phyloP scores from a whole-genome alignment of 2,888 invertebrate genomes.

The Tiliacea aurago region DNA sequence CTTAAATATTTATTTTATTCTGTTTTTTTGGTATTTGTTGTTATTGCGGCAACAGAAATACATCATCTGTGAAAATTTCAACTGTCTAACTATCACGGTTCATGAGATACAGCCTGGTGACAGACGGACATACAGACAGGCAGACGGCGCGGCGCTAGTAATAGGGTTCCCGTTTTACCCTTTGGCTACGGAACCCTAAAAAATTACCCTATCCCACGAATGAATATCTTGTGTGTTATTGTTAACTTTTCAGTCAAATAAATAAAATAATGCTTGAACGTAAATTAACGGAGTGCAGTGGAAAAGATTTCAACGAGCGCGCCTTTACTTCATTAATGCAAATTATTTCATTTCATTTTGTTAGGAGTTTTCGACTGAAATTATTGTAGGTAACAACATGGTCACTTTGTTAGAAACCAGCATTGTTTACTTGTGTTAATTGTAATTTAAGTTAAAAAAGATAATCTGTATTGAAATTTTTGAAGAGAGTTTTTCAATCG shows the following conservation, averaged over 20 bases:
- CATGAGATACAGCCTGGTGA: too few relatives aligned
- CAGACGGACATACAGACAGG: too few relatives aligned
- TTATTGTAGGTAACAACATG: background rate
- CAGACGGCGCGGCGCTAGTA: too few relatives aligned
- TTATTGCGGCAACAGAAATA: too few relatives aligned
- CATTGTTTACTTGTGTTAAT: background rate
- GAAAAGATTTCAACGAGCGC: constrained; percentile 75
- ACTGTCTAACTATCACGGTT: too few relatives aligned
- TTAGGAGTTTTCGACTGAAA: background rate
- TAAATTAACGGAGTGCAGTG: constrained; percentile 52
- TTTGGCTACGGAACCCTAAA: too few relatives aligned
- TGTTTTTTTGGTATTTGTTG: too few relatives aligned
- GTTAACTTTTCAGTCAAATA: background rate
- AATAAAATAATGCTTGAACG: background rate
- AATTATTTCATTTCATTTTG: background rate
- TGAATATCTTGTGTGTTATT: too few relatives aligned
- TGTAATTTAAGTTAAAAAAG: background rate
- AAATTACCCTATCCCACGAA: background rate
- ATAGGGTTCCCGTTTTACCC: too few relatives aligned
- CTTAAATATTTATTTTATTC: too few relatives aligned
- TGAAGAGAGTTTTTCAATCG: background rate
- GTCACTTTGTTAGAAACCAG: background rate
- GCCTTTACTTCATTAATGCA: background rate
- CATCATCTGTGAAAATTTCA: too few relatives aligned
- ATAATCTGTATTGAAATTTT: background rate